Evolutionary conservation across 2,888 invertebrate genomes (phyloP).

Genomic region (Chaitophorus viminalis): DNA sequence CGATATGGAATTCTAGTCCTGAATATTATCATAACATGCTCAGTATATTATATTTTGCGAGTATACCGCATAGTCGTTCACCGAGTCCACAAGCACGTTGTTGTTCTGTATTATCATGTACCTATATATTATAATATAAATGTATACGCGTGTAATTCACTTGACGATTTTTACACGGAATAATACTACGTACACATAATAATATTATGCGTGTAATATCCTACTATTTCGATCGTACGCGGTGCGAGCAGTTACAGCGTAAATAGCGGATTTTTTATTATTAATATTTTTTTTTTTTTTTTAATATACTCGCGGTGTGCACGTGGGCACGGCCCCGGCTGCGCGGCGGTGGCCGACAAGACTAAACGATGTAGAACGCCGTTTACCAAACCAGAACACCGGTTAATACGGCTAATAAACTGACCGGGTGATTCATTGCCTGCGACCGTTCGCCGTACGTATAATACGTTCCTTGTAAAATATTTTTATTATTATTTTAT

Average conservation of each 20-base stretch:
- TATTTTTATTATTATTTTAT: conserved; percentile 22
- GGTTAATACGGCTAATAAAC: conserved; percentile 49
- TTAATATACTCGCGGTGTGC: too few species aligned
- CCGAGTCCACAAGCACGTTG: too few species aligned
- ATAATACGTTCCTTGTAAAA: not conserved
- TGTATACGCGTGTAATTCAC: not conserved
- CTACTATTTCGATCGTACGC: not conserved
- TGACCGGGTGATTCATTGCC: conserved; percentile 52
- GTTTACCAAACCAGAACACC: conserved; percentile 51
- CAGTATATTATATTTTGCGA: too few species aligned
- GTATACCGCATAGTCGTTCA: too few species aligned
- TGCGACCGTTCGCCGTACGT: conserved; percentile 36
- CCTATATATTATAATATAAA: too few species aligned
- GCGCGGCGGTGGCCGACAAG: conserved; percentile 36
- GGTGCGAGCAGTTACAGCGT: too few species aligned
- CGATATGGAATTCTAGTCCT: too few species aligned
- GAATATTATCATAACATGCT: too few species aligned
- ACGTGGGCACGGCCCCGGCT: conserved; percentile 41
- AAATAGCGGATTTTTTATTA: too few species aligned
- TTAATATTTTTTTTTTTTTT: too few species aligned
- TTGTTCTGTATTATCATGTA: too few species aligned
- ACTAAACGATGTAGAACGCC: conserved; percentile 52
- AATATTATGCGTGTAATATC: not conserved
- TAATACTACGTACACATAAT: not conserved
- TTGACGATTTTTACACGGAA: not conserved